These are phyloP conservation scores for Columba livia DNA, from an alignment of 2,113 vertebrate genomes.

Conservation along the genomic window DNA sequence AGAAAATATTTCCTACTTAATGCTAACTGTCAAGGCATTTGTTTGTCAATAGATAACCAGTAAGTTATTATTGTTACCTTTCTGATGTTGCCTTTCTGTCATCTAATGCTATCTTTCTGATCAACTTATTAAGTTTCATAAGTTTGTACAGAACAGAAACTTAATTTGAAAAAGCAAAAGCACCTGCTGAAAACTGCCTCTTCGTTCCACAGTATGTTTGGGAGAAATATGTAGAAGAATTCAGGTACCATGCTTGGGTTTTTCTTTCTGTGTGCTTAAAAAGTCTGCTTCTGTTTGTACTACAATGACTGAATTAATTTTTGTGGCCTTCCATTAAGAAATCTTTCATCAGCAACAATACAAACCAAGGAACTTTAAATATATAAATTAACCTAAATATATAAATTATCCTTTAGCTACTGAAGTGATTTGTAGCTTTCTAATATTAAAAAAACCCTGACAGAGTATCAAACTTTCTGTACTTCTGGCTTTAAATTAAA, in stretches of 20 bases:
- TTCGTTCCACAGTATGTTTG: neutral
- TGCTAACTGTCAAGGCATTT: neutral
- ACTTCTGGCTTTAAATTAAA: constrained; percentile 32
- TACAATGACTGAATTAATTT: neutral
- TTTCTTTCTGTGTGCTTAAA: neutral
- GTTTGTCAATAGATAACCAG: neutral
- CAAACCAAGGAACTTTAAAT: constrained; percentile 27
- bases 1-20: neutral
- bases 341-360: constrained; percentile 32
- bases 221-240: neutral
- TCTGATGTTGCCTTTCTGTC: neutral
- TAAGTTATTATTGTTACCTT: neutral
- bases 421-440: constrained; percentile 22
- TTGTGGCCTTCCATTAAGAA: constrained; percentile 6
- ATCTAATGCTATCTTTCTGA: neutral
- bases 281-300: constrained; percentile 13
- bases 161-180: neutral
- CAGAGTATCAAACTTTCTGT: neutral
- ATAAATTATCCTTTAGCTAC: constrained; percentile 26
- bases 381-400: neutral
- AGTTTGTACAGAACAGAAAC: neutral
- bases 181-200: neutral
- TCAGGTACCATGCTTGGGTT: neutral
- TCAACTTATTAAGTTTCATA: neutral
- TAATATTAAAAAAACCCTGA: neutral